These are phyloP conservation scores for Elmis aenea DNA, from an alignment of 2,888 invertebrate genomes.

Conservation along the genomic window DNA sequence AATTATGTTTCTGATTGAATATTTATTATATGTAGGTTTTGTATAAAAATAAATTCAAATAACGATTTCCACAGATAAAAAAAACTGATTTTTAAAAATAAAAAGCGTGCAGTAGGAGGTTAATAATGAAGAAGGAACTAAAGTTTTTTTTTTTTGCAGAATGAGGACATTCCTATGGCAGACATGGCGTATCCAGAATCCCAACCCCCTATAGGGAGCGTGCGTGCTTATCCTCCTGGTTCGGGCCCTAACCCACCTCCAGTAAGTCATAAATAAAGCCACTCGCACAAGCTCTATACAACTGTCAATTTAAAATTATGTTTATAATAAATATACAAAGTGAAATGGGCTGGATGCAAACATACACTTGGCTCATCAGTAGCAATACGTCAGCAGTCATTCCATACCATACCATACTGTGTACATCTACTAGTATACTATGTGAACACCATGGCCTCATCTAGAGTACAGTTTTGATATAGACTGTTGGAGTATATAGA, in stretches of 20 bases:
- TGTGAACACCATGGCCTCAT: constrained; percentile 37
- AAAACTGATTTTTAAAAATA: not conserved
- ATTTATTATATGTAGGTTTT: too few relatives aligned
- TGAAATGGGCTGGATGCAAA: constrained; percentile 11
- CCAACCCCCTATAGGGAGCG: constrained; percentile 41
- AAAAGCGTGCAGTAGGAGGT: not conserved
- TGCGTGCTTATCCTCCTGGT: constrained; percentile 44
- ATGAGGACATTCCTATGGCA: constrained; percentile 69
- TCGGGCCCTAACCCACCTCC: constrained; percentile 46
- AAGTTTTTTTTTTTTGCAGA: constrained; percentile 48
- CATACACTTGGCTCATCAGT: constrained; percentile 32
- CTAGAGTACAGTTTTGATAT: constrained; percentile 13
- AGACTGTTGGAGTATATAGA: too few relatives aligned
- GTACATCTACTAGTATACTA: constrained; percentile 23
- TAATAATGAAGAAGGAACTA: too few relatives aligned
- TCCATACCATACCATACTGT: too few relatives aligned
- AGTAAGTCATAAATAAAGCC: constrained; percentile 48
- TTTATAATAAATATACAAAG: constrained; percentile 15
- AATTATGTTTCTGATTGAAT: too few relatives aligned
- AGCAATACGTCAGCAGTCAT: constrained; percentile 35
- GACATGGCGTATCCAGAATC: constrained; percentile 68
- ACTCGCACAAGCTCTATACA: constrained; percentile 40
- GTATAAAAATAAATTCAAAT: too few relatives aligned
- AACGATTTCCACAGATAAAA: too few relatives aligned
- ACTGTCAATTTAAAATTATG: constrained; percentile 42